phyloP scores from a whole-genome alignment of 1,140 invertebrate species.

The Cotesia typhae region DNA sequence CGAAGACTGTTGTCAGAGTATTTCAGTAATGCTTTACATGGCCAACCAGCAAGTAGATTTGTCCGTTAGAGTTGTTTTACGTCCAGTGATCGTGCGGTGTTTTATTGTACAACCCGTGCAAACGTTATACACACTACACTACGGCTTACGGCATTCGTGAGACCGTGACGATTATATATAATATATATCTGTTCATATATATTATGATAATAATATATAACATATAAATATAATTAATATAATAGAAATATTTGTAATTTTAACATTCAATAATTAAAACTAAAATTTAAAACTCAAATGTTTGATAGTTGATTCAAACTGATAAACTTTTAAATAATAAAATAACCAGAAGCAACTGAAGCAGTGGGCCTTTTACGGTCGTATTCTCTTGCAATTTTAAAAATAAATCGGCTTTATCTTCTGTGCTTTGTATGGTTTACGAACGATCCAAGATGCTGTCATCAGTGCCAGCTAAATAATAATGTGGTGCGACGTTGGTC shows the following conservation, averaged over 20 bases:
- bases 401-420: conserved; percentile 36
- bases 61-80: conserved; percentile 54
- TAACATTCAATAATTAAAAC: too few relatives aligned
- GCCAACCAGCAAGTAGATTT: conserved; percentile 52
- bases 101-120: conserved; percentile 35
- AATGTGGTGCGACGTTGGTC: conserved; percentile 67
- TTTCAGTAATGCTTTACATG: conserved; percentile 65
- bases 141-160: conserved; percentile 30
- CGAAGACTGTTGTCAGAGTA: conserved; percentile 61
- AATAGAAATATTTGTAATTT: too few relatives aligned
- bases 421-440: conserved; percentile 53
- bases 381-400: conserved; percentile 35
- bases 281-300: too few relatives aligned
- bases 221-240: too few relatives aligned
- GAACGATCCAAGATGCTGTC: conserved; percentile 64
- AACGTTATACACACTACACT: neutral
- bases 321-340: too few relatives aligned
- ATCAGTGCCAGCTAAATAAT: conserved; percentile 64
- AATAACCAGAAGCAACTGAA: too few relatives aligned
- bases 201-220: too few relatives aligned
- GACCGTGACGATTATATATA: conserved; percentile 26
- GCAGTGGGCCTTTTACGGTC: conserved; percentile 31
- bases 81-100: conserved; percentile 52
- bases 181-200: conserved; percentile 3
- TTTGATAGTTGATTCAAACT: too few relatives aligned